Percentiles rank a stretch among this genome's conserved stretches.
phyloP scores from a whole-genome alignment of 2,113 vertebrate species.

The Microtus ochrogaster region DNA sequence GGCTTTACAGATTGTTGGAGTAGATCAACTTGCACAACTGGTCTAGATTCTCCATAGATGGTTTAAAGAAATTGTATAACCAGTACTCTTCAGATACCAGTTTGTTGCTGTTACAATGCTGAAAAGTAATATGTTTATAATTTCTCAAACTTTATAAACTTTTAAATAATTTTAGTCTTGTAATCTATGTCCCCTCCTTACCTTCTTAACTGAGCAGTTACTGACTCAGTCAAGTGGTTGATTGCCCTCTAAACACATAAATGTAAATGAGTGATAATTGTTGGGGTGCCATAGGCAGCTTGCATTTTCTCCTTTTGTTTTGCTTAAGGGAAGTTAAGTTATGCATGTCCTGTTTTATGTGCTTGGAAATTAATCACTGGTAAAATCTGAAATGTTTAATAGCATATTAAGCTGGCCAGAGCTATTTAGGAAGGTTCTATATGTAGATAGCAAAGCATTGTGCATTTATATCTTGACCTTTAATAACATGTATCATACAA shows the following conservation, averaged over 20 bases:
- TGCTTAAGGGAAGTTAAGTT: neutral
- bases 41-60: slow-evolving; percentile 32
- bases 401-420: slow-evolving; percentile 15
- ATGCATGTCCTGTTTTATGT: slow-evolving; percentile 22
- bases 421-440: slow-evolving; percentile 39
- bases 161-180: slow-evolving; percentile 51
- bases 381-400: slow-evolving; percentile 58
- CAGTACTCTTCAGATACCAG: slow-evolving; percentile 15
- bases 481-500: neutral
- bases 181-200: neutral
- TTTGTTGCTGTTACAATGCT: slow-evolving; percentile 26
- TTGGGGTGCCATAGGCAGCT: neutral
- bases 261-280: slow-evolving; percentile 47
- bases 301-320: slow-evolving; percentile 44
- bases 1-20: slow-evolving; percentile 21
- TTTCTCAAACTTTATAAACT: slow-evolving; percentile 35
- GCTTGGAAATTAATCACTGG: slow-evolving; percentile 54
- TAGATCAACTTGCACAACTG: slow-evolving; percentile 38
- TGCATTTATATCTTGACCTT: slow-evolving; percentile 35
- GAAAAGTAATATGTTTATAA: neutral
- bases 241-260: slow-evolving; percentile 45
- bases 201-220: slow-evolving; percentile 50
- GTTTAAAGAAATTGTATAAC: slow-evolving; percentile 52
- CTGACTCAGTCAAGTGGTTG: slow-evolving; percentile 8
- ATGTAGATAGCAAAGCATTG: neutral